phyloP scores from a whole-genome alignment of 1,140 invertebrate genomes.

The Drosophila watanabei region DNA sequence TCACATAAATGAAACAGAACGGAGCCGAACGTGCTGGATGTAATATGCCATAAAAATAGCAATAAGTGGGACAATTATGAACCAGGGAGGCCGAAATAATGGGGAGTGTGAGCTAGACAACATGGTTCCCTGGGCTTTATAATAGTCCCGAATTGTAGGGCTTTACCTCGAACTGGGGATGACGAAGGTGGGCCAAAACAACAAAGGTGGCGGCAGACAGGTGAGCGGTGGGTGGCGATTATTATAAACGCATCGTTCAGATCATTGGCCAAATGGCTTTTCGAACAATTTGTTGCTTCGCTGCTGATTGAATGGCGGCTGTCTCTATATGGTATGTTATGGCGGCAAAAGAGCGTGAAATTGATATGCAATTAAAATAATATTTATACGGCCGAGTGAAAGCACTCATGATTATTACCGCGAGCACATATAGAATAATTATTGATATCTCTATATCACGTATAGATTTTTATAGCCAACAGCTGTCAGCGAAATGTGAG shows the following conservation, averaged over 20 bases:
- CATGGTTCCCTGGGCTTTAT: conserved; percentile 37
- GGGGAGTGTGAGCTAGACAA: neutral
- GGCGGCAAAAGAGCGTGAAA: conserved; percentile 67
- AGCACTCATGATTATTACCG: conserved; percentile 37
- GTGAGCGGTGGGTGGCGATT: conserved; percentile 40
- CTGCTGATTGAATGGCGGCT: conserved; percentile 35
- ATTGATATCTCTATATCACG: conserved; percentile 58
- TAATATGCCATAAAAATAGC: conserved; percentile 46
- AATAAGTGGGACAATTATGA: conserved; percentile 50
- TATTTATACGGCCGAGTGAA: conserved; percentile 70
- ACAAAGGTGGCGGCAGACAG: neutral
- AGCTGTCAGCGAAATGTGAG: conserved; percentile 65
- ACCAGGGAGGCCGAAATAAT: conserved; percentile 3
- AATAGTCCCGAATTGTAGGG: conserved; percentile 35
- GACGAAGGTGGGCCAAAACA: conserved; percentile 12
- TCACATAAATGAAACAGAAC: conserved; percentile 43
- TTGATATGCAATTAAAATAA: conserved; percentile 80
- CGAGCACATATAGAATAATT: conserved; percentile 37
- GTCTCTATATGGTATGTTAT: neutral
- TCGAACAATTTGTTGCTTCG: conserved; percentile 68
- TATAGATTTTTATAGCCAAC: conserved; percentile 63
- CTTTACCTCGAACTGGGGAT: conserved; percentile 16
- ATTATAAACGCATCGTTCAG: conserved; percentile 60
- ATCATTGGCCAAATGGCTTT: conserved; percentile 72
- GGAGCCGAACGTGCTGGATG: conserved; percentile 30